Conservation (phyloP, 1,140 invertebrate genomes). For the Armadillidium nasatum region DNA sequence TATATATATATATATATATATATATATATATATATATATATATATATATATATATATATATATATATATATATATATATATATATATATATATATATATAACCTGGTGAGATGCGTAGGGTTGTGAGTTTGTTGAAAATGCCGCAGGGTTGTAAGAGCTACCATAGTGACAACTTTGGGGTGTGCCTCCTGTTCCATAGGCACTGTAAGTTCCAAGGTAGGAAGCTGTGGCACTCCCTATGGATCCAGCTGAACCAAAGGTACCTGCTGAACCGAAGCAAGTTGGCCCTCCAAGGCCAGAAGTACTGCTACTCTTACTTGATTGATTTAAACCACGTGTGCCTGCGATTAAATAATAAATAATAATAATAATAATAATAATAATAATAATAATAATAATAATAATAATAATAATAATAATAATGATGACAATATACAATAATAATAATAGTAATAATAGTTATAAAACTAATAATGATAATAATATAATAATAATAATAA, state of each 20-base stretch:
- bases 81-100: too few relatives aligned
- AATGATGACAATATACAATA: background rate
- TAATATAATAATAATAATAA: background rate
- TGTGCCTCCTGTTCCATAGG: conserved; percentile 33
- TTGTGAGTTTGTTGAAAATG: conserved; percentile 32
- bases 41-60: too few relatives aligned
- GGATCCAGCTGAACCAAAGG: conserved; percentile 34
- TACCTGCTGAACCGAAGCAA: conserved; percentile 38
- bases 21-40: too few relatives aligned
- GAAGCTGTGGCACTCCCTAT: conserved; percentile 40
- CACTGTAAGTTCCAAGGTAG: conserved; percentile 38
- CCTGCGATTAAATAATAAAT: too few relatives aligned
- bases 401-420: background rate
- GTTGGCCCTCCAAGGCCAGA: conserved; percentile 30
- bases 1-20: too few relatives aligned
- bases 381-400: background rate
- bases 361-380: background rate
- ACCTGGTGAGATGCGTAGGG: conserved; percentile 32
- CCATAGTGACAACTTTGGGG: conserved; percentile 41
- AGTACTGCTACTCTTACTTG: conserved; percentile 20
- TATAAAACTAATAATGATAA: background rate
- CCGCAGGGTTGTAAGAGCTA: conserved; percentile 39
- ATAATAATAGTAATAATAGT: background rate
- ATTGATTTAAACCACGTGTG: conserved; percentile 34
- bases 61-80: too few relatives aligned